Conservation (phyloP, 1,140 invertebrate genomes). For the Portunus trituberculatus region DNA sequence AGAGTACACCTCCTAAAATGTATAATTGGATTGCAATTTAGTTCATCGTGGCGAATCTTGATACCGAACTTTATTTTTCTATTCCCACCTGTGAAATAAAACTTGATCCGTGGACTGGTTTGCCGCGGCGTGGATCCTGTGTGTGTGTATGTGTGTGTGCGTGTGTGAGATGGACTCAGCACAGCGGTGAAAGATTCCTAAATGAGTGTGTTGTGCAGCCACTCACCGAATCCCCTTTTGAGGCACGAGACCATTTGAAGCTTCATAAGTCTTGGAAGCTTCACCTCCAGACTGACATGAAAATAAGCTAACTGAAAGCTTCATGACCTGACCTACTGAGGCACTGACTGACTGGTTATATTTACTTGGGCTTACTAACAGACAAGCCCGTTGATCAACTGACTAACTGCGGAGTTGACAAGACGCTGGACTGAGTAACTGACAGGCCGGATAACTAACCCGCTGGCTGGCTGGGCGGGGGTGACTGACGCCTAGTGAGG, state of each 20-base stretch:
- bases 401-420: background rate
- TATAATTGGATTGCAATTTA: background rate
- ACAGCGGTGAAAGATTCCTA: background rate
- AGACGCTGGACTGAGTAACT: slow-evolving; percentile 1
- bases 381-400: slow-evolving; percentile 1
- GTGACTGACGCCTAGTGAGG: background rate
- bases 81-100: background rate
- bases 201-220: background rate
- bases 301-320: background rate
- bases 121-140: background rate
- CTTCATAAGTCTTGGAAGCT: background rate
- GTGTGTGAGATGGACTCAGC: background rate
- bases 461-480: background rate
- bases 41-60: background rate
- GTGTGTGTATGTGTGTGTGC: background rate
- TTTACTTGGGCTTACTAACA: background rate
- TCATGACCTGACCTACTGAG: slow-evolving; percentile 8
- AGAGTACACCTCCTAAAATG: background rate
- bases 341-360: background rate
- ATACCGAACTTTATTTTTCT: background rate
- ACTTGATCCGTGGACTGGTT: background rate
- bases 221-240: background rate
- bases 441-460: background rate
- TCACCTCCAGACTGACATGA: background rate
- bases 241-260: background rate